Percentiles rank a stretch among this genome's conserved stretches.
Evolutionary conservation across 2,113 vertebrate genomes (phyloP).

Genomic region (Scomber japonicus): DNA sequence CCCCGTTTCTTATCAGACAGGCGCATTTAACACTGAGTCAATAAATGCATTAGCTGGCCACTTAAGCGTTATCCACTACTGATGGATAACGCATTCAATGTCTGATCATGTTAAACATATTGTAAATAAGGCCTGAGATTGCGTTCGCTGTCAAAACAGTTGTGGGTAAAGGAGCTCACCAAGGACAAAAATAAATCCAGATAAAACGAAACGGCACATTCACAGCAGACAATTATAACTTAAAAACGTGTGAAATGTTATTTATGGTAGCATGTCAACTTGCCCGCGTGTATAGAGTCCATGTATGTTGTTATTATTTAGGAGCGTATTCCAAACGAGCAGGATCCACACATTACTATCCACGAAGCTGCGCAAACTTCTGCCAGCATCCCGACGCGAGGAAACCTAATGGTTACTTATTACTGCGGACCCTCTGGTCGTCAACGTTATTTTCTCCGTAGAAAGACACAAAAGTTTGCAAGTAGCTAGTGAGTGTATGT

Average conservation of each 20-base stretch:
- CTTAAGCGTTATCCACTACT: too few species aligned
- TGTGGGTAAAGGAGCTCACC: slow-evolving; percentile 72
- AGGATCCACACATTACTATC: slow-evolving; percentile 48
- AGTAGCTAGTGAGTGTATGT: slow-evolving; percentile 57
- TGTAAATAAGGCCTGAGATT: slow-evolving; percentile 63
- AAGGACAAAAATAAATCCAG: slow-evolving; percentile 8
- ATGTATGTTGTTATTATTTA: slow-evolving; percentile 77
- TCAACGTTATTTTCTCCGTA: neutral
- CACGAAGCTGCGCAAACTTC: slow-evolving; percentile 67
- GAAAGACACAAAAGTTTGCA: slow-evolving; percentile 66
- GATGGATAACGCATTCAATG: rapidly evolving
- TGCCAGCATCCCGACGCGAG: slow-evolving; percentile 56
- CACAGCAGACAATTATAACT: neutral
- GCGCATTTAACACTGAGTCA: neutral
- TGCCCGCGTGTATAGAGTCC: slow-evolving; percentile 80
- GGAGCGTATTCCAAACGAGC: slow-evolving; percentile 71
- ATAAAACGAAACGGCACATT: neutral
- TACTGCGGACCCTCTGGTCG: neutral
- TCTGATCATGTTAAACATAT: neutral
- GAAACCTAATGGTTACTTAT: neutral
- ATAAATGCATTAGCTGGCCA: neutral
- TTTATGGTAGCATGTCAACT: slow-evolving; percentile 64
- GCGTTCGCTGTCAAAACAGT: slow-evolving; percentile 65
- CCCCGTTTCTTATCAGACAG: neutral
- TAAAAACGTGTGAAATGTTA: neutral